Conservation (phyloP, 2,888 invertebrate genomes). For the Lepidonotus clava region DNA sequence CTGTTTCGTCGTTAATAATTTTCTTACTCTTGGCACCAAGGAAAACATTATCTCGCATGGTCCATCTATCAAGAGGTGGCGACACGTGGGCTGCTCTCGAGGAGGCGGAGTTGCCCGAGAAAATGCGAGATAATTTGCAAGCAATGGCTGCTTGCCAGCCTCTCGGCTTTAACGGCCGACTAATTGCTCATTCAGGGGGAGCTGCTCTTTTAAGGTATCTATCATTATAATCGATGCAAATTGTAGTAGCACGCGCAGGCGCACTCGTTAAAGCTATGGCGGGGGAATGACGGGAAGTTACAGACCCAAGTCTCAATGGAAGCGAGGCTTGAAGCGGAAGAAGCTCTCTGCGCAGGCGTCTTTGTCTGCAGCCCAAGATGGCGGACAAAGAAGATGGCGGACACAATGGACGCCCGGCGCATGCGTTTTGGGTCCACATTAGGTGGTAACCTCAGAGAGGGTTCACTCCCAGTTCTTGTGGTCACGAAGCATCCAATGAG, state of each 20-base stretch:
- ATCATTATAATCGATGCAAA: slow-evolving; percentile 50
- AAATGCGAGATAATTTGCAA: slow-evolving; percentile 36
- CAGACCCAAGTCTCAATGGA: slow-evolving; percentile 1
- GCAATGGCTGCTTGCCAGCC: slow-evolving; percentile 27
- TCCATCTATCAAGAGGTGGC: background rate
- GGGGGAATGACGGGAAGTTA: background rate
- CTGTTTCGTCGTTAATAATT: too few species aligned
- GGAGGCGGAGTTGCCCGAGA: slow-evolving; percentile 21
- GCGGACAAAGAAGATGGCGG: slow-evolving; percentile 32
- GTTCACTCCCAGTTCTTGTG: background rate
- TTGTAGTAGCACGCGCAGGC: slow-evolving; percentile 39
- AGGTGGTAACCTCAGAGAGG: slow-evolving; percentile 20
- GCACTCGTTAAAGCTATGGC: slow-evolving; percentile 3
- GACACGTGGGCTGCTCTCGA: background rate
- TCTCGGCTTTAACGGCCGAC: background rate
- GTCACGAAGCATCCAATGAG: background rate
- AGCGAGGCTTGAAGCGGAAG: slow-evolving; percentile 11
- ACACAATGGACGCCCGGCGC: slow-evolving; percentile 4
- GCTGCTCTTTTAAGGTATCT: slow-evolving; percentile 38
- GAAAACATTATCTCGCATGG: slow-evolving; percentile 3
- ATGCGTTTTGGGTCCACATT: slow-evolving; percentile 15
- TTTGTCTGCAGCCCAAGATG: slow-evolving; percentile 49
- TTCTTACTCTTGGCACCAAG: background rate
- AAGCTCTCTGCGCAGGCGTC: slow-evolving; percentile 3
- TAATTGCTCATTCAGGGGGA: slow-evolving; percentile 45